Evolutionary conservation across 2,113 vertebrate species (phyloP).

Genomic region (Lamprologus speciosus): DNA sequence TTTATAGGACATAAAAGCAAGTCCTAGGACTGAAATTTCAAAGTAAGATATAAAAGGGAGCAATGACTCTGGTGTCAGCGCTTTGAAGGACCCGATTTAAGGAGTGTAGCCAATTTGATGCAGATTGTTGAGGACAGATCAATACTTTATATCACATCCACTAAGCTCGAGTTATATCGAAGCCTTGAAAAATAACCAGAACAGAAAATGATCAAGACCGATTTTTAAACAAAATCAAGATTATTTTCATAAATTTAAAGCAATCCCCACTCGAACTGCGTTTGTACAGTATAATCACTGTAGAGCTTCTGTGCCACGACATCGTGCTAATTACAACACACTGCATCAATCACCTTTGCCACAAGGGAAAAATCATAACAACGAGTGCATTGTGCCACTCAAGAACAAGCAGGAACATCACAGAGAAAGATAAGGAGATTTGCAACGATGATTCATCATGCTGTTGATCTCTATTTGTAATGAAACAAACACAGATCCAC

Average conservation of each 20-base stretch:
- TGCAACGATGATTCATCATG: not conserved
- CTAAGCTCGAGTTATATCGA: not conserved
- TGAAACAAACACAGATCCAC: not conserved
- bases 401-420: not conserved
- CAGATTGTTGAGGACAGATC: slow-evolving; percentile 23
- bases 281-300: not conserved
- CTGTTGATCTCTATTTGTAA: not conserved
- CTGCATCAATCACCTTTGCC: slow-evolving; percentile 10
- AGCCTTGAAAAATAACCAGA: not conserved
- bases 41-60: slow-evolving; percentile 42
- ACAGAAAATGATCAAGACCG: not conserved
- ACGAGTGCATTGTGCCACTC: not conserved
- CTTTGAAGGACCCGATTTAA: slow-evolving; percentile 39
- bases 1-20: slow-evolving; percentile 53
- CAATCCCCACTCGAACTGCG: not conserved
- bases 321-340: not conserved
- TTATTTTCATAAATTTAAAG: not conserved
- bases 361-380: not conserved
- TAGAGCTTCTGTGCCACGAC: not conserved
- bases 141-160: not conserved
- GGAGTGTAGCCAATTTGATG: slow-evolving; percentile 16
- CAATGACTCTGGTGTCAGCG: slow-evolving; percentile 34
- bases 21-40: slow-evolving; percentile 44
- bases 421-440: not conserved
- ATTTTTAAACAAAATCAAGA: not conserved